A percentile compares a stretch with the other conserved stretches of the same genome.
Evolutionary conservation across 1,140 invertebrate genomes (phyloP).

Genomic region (Apis florea): DNA sequence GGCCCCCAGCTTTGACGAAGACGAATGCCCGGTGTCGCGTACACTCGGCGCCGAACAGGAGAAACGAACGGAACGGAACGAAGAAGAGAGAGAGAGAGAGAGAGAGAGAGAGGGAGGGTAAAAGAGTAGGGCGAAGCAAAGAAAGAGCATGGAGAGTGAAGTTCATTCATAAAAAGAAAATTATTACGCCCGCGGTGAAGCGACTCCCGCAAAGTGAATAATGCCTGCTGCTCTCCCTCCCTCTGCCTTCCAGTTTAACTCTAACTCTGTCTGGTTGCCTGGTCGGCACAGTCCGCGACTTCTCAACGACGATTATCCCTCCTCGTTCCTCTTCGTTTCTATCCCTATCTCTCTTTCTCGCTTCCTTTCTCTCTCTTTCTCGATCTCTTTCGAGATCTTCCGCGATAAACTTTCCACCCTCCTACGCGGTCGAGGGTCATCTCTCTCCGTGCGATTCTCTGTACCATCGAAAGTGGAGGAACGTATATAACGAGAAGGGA

Average conservation of each 20-base stretch:
- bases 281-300: conserved; percentile 21
- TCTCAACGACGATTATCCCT: conserved; percentile 59
- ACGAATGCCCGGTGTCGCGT: conserved; percentile 47
- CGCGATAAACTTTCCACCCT: conserved; percentile 64
- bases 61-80: background rate
- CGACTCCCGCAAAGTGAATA: conserved; percentile 67
- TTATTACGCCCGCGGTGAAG: conserved; percentile 58
- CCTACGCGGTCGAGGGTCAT: conserved; percentile 42
- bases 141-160: conserved; percentile 32
- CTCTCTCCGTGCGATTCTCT: background rate
- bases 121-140: background rate
- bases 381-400: conserved; percentile 56
- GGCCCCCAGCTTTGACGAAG: conserved; percentile 38
- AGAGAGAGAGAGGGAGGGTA: background rate
- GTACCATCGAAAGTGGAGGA: background rate
- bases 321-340: background rate
- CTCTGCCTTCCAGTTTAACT: background rate
- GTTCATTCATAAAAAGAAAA: conserved; percentile 69
- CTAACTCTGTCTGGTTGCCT: conserved; percentile 13
- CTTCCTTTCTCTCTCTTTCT: background rate
- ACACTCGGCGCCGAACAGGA: conserved; percentile 3
- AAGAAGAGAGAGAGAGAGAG: background rate
- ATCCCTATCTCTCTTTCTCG: background rate
- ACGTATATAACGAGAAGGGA: background rate
- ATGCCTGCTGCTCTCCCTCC: conserved; percentile 47